phyloP scores from a whole-genome alignment of 2,888 invertebrate species.

The Octodonta nipae region DNA sequence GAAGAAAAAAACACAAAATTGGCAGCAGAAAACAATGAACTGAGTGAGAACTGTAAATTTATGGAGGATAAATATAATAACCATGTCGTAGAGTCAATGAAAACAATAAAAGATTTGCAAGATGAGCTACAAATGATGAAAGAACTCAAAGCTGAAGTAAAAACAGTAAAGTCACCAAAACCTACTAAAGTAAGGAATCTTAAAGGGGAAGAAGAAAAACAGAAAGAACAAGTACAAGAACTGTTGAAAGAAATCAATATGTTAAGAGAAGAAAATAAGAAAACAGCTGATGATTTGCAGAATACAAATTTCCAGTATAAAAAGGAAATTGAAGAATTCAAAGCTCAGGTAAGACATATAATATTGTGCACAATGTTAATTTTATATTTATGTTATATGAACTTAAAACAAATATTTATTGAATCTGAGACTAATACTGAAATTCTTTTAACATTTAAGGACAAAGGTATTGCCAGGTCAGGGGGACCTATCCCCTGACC shows the following conservation, averaged over 20 bases:
- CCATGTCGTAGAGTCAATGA: conserved; percentile 16
- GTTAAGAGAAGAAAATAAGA: background rate
- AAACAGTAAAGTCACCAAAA: conserved; percentile 5
- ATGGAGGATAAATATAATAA: conserved; percentile 17
- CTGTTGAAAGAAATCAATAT: background rate
- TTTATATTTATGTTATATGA: no score
- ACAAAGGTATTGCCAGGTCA: no score
- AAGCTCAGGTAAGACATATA: background rate
- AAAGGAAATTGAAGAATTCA: background rate
- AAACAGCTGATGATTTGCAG: background rate
- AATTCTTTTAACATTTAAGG: no score
- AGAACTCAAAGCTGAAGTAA: conserved; percentile 9
- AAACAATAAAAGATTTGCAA: conserved; percentile 15
- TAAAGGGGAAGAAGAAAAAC: background rate
- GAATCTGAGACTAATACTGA: no score
- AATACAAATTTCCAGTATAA: no score
- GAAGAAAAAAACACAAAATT: conserved; percentile 12
- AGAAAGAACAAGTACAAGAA: conserved; percentile 2
- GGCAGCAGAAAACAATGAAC: conserved; percentile 11
- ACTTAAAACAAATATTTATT: no score
- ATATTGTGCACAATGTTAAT: no score
- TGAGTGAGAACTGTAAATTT: conserved; percentile 8
- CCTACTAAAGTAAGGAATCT: background rate
- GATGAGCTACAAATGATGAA: conserved; percentile 11
- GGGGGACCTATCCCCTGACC: no score